Percentiles rank a stretch among this genome's conserved stretches.
phyloP scores from a whole-genome alignment of 2,797 vertebrate species.

The Megaceryle alcyon region DNA sequence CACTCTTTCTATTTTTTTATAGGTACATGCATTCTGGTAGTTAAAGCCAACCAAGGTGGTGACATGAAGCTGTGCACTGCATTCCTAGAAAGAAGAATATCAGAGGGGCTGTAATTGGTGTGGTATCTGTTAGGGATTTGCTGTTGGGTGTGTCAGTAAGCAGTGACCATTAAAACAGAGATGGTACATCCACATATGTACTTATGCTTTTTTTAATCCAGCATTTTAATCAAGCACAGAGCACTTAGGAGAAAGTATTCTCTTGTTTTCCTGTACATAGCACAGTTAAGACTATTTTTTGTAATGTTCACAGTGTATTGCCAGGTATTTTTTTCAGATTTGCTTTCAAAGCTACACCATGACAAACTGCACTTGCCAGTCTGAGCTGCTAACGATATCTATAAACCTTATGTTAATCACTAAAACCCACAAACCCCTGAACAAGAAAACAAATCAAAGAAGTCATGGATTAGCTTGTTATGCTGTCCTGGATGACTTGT shows the following conservation, averaged over 20 bases:
- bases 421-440: constrained; percentile 23
- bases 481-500: constrained; percentile 62
- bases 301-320: background rate
- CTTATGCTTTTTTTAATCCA: background rate
- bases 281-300: background rate
- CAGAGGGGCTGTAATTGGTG: background rate
- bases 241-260: background rate
- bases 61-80: rapidly evolving
- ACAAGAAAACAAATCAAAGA: constrained; percentile 43
- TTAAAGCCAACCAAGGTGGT: background rate
- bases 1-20: background rate
- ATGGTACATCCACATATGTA: background rate
- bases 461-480: constrained; percentile 56
- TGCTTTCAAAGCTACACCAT: background rate
- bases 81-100: background rate
- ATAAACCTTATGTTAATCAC: constrained; percentile 22
- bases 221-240: background rate
- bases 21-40: background rate
- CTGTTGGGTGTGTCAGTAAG: background rate
- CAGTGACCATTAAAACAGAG: background rate
- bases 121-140: background rate
- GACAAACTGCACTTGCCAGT: background rate
- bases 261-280: background rate
- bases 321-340: background rate
- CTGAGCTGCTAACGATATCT: background rate